Conservation (phyloP, 2,888 invertebrate genomes). For the Cephonodes hylas region DNA sequence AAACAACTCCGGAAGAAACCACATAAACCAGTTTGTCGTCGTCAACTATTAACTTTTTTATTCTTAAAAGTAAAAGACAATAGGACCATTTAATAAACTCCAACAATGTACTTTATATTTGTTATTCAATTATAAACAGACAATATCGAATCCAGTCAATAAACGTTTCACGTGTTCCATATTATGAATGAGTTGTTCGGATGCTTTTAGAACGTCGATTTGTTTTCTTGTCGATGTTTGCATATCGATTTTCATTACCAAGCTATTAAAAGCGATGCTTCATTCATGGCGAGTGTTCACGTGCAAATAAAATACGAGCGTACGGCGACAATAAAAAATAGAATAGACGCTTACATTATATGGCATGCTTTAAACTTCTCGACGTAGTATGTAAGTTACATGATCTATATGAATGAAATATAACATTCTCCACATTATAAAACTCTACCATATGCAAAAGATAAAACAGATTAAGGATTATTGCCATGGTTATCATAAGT, state of each 20-base stretch:
- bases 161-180: constrained; percentile 44
- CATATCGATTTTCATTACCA: constrained; percentile 8
- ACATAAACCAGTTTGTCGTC: no score
- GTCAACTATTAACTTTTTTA: no score
- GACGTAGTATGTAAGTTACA: background rate
- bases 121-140: background rate
- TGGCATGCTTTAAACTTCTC: background rate
- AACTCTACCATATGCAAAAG: background rate
- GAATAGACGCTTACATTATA: background rate
- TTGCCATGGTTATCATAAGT: background rate
- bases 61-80: no score
- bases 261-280: background rate
- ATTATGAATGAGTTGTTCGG: constrained; percentile 27
- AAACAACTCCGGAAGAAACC: no score
- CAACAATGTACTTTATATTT: background rate
- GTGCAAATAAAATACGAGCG: background rate
- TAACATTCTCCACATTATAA: background rate
- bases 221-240: constrained; percentile 16
- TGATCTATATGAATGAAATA: no score
- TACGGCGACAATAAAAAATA: background rate
- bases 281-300: background rate
- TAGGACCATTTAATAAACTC: background rate
- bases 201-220: background rate
- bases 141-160: background rate
- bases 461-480: background rate